phyloP scores from a whole-genome alignment of 2,888 invertebrate genomes.

The Catocala sponsa region DNA sequence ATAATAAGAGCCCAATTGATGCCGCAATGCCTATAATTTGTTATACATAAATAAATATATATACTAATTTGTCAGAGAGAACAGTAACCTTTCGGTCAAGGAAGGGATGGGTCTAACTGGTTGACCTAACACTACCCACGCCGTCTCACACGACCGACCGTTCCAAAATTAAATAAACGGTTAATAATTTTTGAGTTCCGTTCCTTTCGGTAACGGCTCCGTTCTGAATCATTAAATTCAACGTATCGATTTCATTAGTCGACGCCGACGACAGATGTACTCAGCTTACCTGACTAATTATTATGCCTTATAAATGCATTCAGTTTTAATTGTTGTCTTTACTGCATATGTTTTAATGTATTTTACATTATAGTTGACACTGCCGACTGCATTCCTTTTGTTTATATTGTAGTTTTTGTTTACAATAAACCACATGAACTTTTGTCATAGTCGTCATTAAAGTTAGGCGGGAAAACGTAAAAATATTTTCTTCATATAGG shows the following conservation, averaged over 20 bases:
- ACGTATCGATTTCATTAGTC: conserved; percentile 64
- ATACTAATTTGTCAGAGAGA: too few relatives aligned
- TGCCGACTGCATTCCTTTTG: too few relatives aligned
- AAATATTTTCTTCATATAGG: too few relatives aligned
- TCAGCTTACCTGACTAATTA: background rate
- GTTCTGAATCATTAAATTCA: conserved; percentile 76
- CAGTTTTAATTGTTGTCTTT: conserved; percentile 1
- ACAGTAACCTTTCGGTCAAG: background rate
- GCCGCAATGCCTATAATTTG: too few relatives aligned
- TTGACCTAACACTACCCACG: conserved; percentile 38
- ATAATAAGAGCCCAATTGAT: too few relatives aligned
- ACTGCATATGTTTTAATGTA: background rate
- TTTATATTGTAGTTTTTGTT: too few relatives aligned
- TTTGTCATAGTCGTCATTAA: too few relatives aligned
- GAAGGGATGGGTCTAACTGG: background rate
- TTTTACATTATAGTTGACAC: too few relatives aligned
- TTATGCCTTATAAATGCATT: conserved; percentile 5
- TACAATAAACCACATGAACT: too few relatives aligned
- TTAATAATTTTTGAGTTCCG: conserved; percentile 53
- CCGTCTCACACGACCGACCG: conserved; percentile 35
- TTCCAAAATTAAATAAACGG: conserved; percentile 46
- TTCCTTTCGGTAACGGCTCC: conserved; percentile 69
- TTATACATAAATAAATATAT: too few relatives aligned
- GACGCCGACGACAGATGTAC: conserved; percentile 38
- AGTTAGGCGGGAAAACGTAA: too few relatives aligned